Evolutionary conservation across 2,797 vertebrate genomes (phyloP).

Genomic region (Myiotriccus ornatus): DNA sequence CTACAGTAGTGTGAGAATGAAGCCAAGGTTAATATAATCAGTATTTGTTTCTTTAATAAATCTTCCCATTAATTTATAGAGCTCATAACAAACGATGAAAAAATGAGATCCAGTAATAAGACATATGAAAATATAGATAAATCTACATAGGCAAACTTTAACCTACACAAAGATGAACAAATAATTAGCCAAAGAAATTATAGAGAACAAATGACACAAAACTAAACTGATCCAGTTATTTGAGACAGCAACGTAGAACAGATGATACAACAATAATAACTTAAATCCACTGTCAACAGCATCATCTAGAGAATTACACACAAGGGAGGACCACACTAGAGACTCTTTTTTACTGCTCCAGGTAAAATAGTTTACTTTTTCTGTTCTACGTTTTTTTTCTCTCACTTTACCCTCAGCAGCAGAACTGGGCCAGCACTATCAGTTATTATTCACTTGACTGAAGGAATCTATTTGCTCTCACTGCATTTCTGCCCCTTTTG

Average conservation of each 20-base stretch:
- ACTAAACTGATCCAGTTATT: background rate
- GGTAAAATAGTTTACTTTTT: background rate
- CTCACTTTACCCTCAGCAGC: background rate
- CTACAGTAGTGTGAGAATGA: background rate
- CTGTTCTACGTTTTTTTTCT: background rate
- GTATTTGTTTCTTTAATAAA: constrained; percentile 1
- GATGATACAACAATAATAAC: background rate
- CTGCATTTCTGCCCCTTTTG: background rate
- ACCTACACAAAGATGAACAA: background rate
- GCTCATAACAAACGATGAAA: background rate
- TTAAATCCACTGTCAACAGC: background rate
- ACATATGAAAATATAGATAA: background rate
- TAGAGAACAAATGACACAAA: background rate
- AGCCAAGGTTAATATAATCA: constrained; percentile 1
- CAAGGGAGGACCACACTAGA: background rate
- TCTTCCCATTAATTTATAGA: background rate
- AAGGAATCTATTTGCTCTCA: background rate
- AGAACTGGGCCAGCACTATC: background rate
- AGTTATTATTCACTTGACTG: background rate
- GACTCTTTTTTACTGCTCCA: background rate
- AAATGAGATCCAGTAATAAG: background rate
- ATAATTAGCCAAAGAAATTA: background rate
- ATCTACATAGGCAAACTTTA: background rate
- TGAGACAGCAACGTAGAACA: background rate
- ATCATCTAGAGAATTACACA: background rate